Percentiles rank a stretch among this genome's conserved stretches.
These are phyloP conservation scores for Apis dorsata DNA, from an alignment of 1,140 invertebrate species.

Conservation along the genomic window DNA sequence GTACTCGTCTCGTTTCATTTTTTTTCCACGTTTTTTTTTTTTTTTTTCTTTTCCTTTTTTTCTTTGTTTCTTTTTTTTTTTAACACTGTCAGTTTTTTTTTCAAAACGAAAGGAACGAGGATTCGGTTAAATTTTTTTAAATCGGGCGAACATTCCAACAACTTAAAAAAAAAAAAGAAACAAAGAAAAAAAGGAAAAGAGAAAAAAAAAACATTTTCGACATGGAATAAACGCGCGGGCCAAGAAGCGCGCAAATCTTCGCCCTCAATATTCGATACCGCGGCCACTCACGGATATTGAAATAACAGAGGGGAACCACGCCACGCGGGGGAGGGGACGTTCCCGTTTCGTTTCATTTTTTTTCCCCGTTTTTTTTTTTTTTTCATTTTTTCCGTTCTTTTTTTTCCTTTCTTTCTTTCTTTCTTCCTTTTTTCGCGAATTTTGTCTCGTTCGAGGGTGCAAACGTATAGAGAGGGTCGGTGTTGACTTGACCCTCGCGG, in stretches of 20 bases:
- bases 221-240: constrained; percentile 34
- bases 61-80: too few relatives aligned
- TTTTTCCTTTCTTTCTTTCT: neutral
- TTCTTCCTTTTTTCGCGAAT: neutral
- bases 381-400: neutral
- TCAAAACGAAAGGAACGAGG: too few relatives aligned
- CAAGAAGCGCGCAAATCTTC: constrained; percentile 33
- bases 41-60: neutral
- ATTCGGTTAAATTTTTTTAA: too few relatives aligned
- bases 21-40: neutral
- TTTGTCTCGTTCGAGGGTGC: constrained; percentile 4
- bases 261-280: constrained; percentile 34
- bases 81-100: too few relatives aligned
- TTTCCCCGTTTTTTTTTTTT: neutral
- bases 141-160: too few relatives aligned
- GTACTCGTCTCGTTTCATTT: neutral
- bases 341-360: neutral
- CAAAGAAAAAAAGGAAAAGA: too few relatives aligned
- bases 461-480: too few relatives aligned
- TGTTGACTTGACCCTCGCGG: neutral
- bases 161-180: too few relatives aligned
- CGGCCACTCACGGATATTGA: constrained; percentile 29
- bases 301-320: constrained; percentile 35
- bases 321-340: constrained; percentile 1
- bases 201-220: constrained; percentile 1